Conservation (phyloP, 2,888 invertebrate species). For the Drosophila pseudotakahashii region DNA sequence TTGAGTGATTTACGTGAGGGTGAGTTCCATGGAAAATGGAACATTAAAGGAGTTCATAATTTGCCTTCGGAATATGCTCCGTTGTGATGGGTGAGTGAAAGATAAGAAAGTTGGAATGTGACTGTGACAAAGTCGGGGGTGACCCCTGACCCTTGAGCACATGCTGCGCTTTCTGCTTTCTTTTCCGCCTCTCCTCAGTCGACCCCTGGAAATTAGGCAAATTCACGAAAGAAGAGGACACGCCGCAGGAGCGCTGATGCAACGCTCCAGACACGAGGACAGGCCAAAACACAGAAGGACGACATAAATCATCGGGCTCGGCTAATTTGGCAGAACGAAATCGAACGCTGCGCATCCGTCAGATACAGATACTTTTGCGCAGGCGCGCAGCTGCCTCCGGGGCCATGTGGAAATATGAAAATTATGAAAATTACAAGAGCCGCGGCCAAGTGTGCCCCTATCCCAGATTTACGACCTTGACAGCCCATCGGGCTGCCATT, state of each 20-base stretch:
- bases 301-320: conserved; percentile 59
- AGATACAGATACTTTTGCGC: conserved; percentile 60
- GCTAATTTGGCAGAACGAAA: conserved; percentile 78
- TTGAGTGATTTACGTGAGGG: conserved; percentile 83
- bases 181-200: conserved; percentile 1
- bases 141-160: conserved; percentile 40
- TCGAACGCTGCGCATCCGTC: conserved; percentile 59
- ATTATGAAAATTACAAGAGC: conserved; percentile 62
- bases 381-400: conserved; percentile 63
- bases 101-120: conserved; percentile 53
- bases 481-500: conserved; percentile 64
- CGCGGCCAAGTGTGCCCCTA: conserved; percentile 36
- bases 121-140: conserved; percentile 7
- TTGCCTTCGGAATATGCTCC: conserved; percentile 31
- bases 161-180: conserved; percentile 36
- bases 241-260: conserved; percentile 36
- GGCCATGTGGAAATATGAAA: conserved; percentile 78
- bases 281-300: conserved; percentile 39
- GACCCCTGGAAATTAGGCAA: conserved; percentile 58
- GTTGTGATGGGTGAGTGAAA: conserved; percentile 46
- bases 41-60: conserved; percentile 70
- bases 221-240: conserved; percentile 61
- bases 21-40: conserved; percentile 64
- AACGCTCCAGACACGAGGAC: conserved; percentile 26
- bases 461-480: conserved; percentile 71